A percentile compares a stretch with the other conserved stretches of the same genome.
Conservation (phyloP, 2,113 vertebrate species). For the Axis porcinus region DNA sequence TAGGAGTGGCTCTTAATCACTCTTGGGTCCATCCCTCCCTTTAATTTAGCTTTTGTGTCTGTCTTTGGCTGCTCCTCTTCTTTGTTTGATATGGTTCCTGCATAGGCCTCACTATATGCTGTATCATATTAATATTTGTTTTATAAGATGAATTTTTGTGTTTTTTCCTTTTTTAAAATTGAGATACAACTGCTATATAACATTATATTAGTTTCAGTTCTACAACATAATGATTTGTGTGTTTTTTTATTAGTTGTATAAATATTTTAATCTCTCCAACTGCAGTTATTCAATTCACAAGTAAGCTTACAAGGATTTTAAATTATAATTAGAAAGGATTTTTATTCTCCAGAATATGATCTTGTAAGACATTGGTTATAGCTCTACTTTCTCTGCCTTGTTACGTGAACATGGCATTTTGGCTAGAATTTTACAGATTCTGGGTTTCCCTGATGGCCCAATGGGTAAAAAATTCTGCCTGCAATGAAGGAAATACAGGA, state of each 20-base stretch:
- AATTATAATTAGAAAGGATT: neutral
- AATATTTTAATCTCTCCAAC: neutral
- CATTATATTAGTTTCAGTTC: neutral
- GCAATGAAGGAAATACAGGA: neutral
- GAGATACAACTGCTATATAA: neutral
- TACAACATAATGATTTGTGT: neutral
- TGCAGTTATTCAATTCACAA: neutral
- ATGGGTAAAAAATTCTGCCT: neutral
- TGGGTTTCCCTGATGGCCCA: neutral
- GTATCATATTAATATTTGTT: neutral
- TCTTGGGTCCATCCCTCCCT: neutral
- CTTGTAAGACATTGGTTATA: neutral
- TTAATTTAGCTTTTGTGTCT: neutral
- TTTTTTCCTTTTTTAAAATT: neutral
- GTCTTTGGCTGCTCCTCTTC: neutral
- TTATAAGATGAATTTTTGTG: neutral
- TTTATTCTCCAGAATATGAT: neutral
- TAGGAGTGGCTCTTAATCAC: neutral
- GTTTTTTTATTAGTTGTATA: slow-evolving; percentile 1
- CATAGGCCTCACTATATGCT: neutral
- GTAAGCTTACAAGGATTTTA: neutral
- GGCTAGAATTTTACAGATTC: neutral
- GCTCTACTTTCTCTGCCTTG: neutral
- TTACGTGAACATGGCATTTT: neutral
- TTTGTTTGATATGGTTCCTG: neutral